Evolutionary conservation across 1,140 invertebrate species (phyloP).

Genomic region (Brachionus manjavacas): DNA sequence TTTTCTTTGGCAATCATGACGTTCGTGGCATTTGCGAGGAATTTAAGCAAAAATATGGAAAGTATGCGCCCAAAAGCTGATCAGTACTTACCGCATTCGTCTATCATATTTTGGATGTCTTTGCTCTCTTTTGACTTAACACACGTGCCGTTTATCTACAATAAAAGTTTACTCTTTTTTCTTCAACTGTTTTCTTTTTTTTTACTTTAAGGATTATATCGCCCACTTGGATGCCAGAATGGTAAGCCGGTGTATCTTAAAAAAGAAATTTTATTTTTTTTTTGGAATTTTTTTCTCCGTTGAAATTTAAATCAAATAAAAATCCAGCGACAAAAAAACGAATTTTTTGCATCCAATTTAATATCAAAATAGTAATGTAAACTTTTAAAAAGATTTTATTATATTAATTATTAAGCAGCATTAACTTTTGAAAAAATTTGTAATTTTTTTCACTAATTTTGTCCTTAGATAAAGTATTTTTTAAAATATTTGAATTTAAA

Average conservation of each 20-base stretch:
- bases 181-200: not conserved
- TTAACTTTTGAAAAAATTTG: too few relatives aligned
- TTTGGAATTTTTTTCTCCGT: too few relatives aligned
- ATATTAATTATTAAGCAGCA: too few relatives aligned
- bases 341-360: too few relatives aligned
- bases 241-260: conserved; percentile 12
- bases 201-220: conserved; percentile 31
- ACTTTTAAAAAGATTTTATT: too few relatives aligned
- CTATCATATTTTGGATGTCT: conserved; percentile 29
- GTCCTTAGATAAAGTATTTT: too few relatives aligned
- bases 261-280: not conserved
- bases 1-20: not conserved
- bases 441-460: too few relatives aligned
- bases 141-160: conserved; percentile 28
- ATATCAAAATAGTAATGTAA: too few relatives aligned
- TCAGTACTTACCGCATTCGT: conserved; percentile 30
- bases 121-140: conserved; percentile 3
- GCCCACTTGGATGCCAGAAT: conserved; percentile 35
- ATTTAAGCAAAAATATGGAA: not conserved
- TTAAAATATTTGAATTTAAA: too few relatives aligned
- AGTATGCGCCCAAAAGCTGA: not conserved
- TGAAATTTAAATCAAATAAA: too few relatives aligned
- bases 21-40: conserved; percentile 3
- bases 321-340: too few relatives aligned
- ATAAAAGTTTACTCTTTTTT: not conserved